Conservation (phyloP, 1,140 invertebrate genomes). For the Heterodera carotae region DNA sequence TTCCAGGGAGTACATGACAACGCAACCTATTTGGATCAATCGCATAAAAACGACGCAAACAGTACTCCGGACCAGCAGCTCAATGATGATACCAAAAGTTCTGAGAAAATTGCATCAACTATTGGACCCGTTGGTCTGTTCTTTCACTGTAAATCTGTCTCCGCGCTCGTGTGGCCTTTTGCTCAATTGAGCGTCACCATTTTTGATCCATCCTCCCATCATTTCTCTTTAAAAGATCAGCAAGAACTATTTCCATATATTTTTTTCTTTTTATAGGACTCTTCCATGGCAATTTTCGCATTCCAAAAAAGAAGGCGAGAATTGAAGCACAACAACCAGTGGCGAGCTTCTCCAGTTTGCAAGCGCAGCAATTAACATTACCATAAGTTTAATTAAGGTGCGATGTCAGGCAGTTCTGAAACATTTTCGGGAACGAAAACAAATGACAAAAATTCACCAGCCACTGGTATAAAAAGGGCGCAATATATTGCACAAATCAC, state of each 20-base stretch:
- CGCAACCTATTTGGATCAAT: background rate
- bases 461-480: background rate
- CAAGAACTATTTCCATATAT: background rate
- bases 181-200: no score
- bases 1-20: background rate
- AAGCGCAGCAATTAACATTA: background rate
- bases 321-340: background rate
- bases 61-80: background rate
- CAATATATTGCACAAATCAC: background rate
- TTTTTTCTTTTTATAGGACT: background rate
- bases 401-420: background rate
- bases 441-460: background rate
- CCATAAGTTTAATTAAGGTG: background rate
- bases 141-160: conserved; percentile 18
- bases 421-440: conserved; percentile 10
- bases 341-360: background rate
- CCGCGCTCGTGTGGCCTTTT: background rate
- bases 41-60: background rate
- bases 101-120: background rate
- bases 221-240: conserved; percentile 7
- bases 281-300: conserved; percentile 9
- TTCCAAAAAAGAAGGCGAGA: conserved; percentile 21
- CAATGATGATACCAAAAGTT: background rate
- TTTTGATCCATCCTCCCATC: no score
- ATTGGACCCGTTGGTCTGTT: background rate